These are phyloP conservation scores for Melanchra persicariae DNA, from an alignment of 2,888 invertebrate genomes.

Conservation along the genomic window DNA sequence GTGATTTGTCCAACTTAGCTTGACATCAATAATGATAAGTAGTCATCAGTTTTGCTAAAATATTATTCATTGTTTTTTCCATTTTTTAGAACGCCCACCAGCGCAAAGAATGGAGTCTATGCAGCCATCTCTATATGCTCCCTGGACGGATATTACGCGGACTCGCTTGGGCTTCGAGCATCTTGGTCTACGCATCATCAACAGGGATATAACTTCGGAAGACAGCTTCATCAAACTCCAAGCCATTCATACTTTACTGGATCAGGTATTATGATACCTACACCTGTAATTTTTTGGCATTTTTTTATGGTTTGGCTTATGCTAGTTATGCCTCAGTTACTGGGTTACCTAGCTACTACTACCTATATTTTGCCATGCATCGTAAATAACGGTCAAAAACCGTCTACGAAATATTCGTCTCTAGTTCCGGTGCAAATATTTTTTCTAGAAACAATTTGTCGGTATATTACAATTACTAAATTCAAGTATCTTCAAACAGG, in stretches of 20 bases:
- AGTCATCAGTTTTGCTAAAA: background rate
- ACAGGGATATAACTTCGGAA: constrained; percentile 79
- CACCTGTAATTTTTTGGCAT: no score
- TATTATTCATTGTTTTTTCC: background rate
- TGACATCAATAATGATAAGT: no score
- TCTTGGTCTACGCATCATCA: constrained; percentile 79
- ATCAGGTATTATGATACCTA: constrained; percentile 74
- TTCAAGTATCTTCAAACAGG: constrained; percentile 72
- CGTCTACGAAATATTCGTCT: no score
- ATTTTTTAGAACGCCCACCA: constrained; percentile 67
- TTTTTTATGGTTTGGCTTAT: no score
- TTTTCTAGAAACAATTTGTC: no score
- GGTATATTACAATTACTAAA: no score
- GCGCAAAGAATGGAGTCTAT: constrained; percentile 82
- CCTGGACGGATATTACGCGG: constrained; percentile 83
- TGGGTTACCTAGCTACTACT: no score
- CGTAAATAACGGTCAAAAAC: no score
- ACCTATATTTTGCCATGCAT: no score
- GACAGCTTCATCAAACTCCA: constrained; percentile 81
- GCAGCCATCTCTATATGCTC: constrained; percentile 86
- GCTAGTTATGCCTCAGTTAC: no score
- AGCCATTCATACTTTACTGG: constrained; percentile 83
- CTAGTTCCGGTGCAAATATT: no score
- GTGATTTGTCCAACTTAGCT: no score
- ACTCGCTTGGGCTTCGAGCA: constrained; percentile 82